Evolutionary conservation across 2,888 invertebrate species (phyloP).

Genomic region (Chironomus riparius): DNA sequence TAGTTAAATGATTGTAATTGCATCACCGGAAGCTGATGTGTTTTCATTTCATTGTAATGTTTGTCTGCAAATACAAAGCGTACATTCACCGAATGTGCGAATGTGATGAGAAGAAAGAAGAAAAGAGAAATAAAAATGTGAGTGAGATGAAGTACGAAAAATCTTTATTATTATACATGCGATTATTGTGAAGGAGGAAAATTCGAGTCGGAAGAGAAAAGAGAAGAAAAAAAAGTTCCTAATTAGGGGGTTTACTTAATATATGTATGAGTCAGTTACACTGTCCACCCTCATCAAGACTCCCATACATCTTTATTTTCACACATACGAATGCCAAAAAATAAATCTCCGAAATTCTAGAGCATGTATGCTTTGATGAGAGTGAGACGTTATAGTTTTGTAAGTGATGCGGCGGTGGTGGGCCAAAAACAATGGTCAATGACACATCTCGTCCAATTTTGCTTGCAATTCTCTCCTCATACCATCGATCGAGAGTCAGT

Average conservation of each 20-base stretch:
- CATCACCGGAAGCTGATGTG: constrained; percentile 24
- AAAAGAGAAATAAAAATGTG: neutral
- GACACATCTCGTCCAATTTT: constrained; percentile 17
- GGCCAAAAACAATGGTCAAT: constrained; percentile 25
- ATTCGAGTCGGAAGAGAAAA: neutral
- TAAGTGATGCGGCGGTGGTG: neutral
- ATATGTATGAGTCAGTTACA: neutral
- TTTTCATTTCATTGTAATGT: constrained; percentile 23
- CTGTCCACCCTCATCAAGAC: neutral
- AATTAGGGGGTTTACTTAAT: constrained; percentile 17
- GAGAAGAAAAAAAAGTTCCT: neutral
- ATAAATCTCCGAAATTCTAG: constrained; percentile 12
- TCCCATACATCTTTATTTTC: constrained; percentile 21
- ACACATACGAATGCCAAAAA: constrained; percentile 17
- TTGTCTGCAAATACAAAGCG: neutral
- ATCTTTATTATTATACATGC: too few species aligned
- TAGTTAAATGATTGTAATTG: constrained; percentile 23
- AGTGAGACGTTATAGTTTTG: neutral
- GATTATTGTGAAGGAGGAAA: neutral
- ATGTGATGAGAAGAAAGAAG: neutral
- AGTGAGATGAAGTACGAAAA: too few species aligned
- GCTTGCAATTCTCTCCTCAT: neutral
- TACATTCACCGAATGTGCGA: neutral
- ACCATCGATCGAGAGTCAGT: too few species aligned
- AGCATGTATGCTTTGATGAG: too few species aligned